A percentile compares a stretch with the other conserved stretches of the same genome.
These are phyloP conservation scores for Sesamia nonagrioides DNA, from an alignment of 1,140 invertebrate genomes.

Conservation along the genomic window DNA sequence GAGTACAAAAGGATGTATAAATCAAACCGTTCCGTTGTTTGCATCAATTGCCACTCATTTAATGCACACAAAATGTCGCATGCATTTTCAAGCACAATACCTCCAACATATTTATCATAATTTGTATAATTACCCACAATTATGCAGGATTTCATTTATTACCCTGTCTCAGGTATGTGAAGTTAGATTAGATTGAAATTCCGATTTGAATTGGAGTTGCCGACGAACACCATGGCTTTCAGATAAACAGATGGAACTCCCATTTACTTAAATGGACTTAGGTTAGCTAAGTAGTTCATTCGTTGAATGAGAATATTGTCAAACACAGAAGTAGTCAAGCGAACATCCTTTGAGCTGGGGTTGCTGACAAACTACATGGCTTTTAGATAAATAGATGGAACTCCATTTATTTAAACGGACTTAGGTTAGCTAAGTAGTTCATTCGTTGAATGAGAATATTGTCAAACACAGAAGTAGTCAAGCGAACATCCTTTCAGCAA, in stretches of 20 bases:
- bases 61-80: neutral
- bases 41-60: constrained; percentile 17
- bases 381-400: too few species aligned
- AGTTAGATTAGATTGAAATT: neutral
- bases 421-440: too few species aligned
- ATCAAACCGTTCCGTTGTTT: constrained; percentile 13
- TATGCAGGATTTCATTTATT: too few species aligned
- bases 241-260: too few species aligned
- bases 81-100: neutral
- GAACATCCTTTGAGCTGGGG: neutral
- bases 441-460: neutral
- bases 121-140: too few species aligned
- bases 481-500: neutral
- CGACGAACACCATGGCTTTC: neutral
- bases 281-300: neutral
- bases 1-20: constrained; percentile 16
- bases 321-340: neutral
- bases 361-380: too few species aligned
- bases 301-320: neutral
- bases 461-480: neutral
- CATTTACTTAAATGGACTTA: too few species aligned
- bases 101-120: too few species aligned
- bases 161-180: too few species aligned
- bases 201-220: neutral
- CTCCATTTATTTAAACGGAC: too few species aligned